Base-by-base conservation (phyloP, 1,140 invertebrate genomes). In the Planococcus citri region DNA sequence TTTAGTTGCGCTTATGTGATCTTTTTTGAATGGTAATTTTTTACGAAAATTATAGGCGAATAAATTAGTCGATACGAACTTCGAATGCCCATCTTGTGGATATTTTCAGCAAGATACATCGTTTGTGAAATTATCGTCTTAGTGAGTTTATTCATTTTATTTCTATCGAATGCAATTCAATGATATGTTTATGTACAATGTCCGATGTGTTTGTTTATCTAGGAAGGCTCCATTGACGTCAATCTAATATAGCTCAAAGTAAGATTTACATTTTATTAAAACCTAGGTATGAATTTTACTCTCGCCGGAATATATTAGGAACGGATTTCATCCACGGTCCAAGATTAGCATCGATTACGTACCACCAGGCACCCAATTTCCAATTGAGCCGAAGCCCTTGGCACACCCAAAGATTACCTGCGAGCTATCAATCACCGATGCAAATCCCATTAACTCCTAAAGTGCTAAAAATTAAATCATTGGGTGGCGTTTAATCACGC, bases 11-110 rank as follows among this genome's bases (percentile, higher is more conserved):
- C 12, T 33, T 12, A 6, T 12, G 12, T 12, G 29, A 33, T 60
- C 22, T 21, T 37, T 37, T 68, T 41, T 22, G n/a, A n/a, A n/a
- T 60, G 21, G 0, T 25, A 20, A 38, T 69, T 70, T 20, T 57
- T n/a, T n/a, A n/a, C n/a, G n/a, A n/a, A n/a, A 64, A n/a, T 73
- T 75, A 64, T 69, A 75, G 74, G 57, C 74, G 10, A 74, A 69
- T 29, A 71, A 68, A 61, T 24, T 72, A 27, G 70, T 70, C 10
- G 75, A 75, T 68, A 24, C 58, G 10, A 72, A 71, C 25, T 75
- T 72, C 73, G 74, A 75, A 70, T 75, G 75, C 60, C 72, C 72
- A 33, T 57, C 68, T 12, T 75, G 75, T 60, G 71, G 64, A 60
- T 69, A 72, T 67, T 72, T 27, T 9, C 71, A 70, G 33, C 27